A percentile compares a stretch with the other conserved stretches of the same genome.
Conservation (phyloP, 2,888 invertebrate genomes). For the Melanotus villosus region DNA sequence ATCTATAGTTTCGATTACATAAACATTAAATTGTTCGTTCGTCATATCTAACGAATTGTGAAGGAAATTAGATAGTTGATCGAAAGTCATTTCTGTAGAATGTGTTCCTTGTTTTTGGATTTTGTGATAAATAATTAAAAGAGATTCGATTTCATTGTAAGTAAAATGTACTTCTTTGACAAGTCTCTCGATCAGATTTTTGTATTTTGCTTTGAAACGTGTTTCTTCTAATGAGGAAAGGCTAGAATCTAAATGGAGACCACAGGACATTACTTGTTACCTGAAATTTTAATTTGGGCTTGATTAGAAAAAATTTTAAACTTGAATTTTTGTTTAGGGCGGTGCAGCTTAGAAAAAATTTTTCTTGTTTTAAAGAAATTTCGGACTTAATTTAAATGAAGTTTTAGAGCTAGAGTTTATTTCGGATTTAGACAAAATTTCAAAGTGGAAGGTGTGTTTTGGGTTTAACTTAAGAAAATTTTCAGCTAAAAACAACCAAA, state of each 20-base stretch:
- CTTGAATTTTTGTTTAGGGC: too few species aligned
- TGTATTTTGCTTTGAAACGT: slow-evolving; percentile 75
- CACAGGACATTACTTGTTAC: slow-evolving; percentile 30
- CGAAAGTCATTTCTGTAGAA: slow-evolving; percentile 66
- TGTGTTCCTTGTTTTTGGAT: slow-evolving; percentile 66
- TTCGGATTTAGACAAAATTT: too few species aligned
- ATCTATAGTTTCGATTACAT: slow-evolving; percentile 75
- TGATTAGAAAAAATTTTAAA: too few species aligned
- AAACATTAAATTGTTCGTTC: slow-evolving; percentile 74
- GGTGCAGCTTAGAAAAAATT: too few species aligned
- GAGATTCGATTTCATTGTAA: slow-evolving; percentile 74
- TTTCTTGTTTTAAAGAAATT: too few species aligned
- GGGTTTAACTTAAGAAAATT: too few species aligned
- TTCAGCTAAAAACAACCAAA: too few species aligned
- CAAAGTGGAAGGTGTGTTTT: too few species aligned
- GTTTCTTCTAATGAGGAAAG: slow-evolving; percentile 79
- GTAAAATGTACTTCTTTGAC: slow-evolving; percentile 73
- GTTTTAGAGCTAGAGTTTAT: too few species aligned
- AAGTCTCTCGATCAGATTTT: slow-evolving; percentile 71
- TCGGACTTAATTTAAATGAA: too few species aligned
- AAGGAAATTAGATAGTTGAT: slow-evolving; percentile 75
- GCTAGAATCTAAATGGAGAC: slow-evolving; percentile 70
- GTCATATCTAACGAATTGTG: slow-evolving; percentile 73
- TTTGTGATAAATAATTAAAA: slow-evolving; percentile 70
- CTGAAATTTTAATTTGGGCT: too few species aligned